These are phyloP conservation scores for Neopipo cinnamomea DNA, from an alignment of 2,113 vertebrate species.

Conservation along the genomic window DNA sequence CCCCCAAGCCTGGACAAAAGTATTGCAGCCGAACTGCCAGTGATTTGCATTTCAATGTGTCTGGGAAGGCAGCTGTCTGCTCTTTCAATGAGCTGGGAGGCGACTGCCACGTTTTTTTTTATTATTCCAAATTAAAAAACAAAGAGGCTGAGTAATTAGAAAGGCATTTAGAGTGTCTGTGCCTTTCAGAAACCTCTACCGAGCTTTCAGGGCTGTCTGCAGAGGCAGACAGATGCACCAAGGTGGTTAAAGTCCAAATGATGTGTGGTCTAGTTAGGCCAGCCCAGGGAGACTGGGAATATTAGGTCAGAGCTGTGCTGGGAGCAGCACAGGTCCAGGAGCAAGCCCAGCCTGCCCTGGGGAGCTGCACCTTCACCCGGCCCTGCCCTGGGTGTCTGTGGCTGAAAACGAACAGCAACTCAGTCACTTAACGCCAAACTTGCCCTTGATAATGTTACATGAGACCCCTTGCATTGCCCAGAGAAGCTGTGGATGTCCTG, in stretches of 20 bases:
- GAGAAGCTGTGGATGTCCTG: background rate
- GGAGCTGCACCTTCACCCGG: background rate
- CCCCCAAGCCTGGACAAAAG: background rate
- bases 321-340: background rate
- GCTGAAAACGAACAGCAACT: background rate
- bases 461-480: background rate
- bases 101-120: background rate
- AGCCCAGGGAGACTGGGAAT: background rate
- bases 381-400: background rate
- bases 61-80: background rate
- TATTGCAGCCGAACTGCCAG: accelerated
- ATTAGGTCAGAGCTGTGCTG: background rate
- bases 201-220: background rate
- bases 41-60: background rate
- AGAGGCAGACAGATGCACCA: background rate
- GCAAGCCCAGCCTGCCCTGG: background rate
- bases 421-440: accelerated
- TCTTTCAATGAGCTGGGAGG: background rate
- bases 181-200: background rate
- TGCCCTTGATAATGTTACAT: background rate
- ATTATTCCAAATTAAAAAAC: background rate
- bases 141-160: background rate
- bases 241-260: background rate
- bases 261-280: accelerated
- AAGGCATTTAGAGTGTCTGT: background rate